Base-by-base conservation (phyloP, 2,113 vertebrate species). In the Balaenoptera acutorostrata region DNA sequence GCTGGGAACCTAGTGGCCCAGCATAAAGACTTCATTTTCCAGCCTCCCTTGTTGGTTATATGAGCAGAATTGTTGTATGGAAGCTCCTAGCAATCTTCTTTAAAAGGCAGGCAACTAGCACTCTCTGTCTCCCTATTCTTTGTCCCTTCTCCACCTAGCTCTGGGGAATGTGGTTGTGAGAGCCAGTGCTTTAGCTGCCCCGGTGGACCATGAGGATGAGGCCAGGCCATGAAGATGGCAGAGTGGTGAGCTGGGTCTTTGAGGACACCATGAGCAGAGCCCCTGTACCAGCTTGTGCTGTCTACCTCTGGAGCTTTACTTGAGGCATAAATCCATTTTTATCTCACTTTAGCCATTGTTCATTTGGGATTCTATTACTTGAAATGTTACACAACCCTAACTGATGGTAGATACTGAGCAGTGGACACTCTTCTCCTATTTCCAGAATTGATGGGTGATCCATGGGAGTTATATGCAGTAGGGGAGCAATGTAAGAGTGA, bases 281-380 rank as follows among this genome's bases (percentile, higher is more conserved):
- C 25, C 44, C 57, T 15, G 11, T 29, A 9, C 63, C 69, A n/a
- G 10, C 31, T 8, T 21, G 23, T 31, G 49, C 8, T 66, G 14
- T 77, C 46, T 68, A 10, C 57, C 44, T 36, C 31, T 63, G 13
- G 39, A 74, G 29, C 3, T 31, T 68, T 23, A 33, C 25, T n/a
- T 55, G 52, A 55, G 78, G 71, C 25, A 80, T 25, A 80, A 88
- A 52, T 6, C 21, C 0, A 21, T 61, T 63, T 63, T 55, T 2
- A 41, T 83, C 21, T 90, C 36, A 63, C 46, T 66, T 71, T 57
- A 97, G 52, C 25, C 27, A 39, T n/a, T 88, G 31, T n/a, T 84
- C n/a, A 25, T 74, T 57, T 25, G 41, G 71, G 8, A 36, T 83
- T 69, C 69, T 81, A 6, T 85, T 63, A 69, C 21, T 83, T n/a